Percentiles rank a stretch among this genome's conserved stretches.
These are phyloP conservation scores for Eulemur mongoz DNA, from an alignment of 2,797 vertebrate species.

Conservation along the genomic window DNA sequence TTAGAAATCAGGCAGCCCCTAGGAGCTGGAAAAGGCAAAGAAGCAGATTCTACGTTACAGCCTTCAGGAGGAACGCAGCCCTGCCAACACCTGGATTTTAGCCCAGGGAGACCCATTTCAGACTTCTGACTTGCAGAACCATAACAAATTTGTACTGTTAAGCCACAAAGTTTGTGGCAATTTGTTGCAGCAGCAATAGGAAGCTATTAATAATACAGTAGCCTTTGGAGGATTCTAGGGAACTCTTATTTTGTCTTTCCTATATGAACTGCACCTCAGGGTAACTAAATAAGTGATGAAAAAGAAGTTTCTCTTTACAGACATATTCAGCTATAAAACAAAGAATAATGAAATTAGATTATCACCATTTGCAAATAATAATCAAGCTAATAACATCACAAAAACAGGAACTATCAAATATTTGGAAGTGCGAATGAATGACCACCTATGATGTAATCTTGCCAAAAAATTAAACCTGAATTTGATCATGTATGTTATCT, in stretches of 20 bases:
- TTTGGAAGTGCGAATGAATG: neutral
- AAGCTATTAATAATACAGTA: neutral
- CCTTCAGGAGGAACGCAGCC: neutral
- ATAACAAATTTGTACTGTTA: neutral
- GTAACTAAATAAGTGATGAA: neutral
- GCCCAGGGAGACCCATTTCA: neutral
- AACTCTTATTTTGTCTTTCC: neutral
- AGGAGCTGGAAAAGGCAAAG: neutral
- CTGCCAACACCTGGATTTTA: neutral
- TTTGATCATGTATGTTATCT: neutral
- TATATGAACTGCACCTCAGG: neutral
- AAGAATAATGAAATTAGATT: slow-evolving; percentile 16
- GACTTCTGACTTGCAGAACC: neutral
- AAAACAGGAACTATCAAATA: neutral
- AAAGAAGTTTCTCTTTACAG: neutral
- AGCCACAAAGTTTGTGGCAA: neutral
- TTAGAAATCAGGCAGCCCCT: neutral
- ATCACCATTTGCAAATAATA: neutral
- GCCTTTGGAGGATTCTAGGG: neutral
- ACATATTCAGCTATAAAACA: neutral
- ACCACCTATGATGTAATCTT: neutral
- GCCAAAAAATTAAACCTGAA: neutral
- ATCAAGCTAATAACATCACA: neutral
- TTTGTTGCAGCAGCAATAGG: neutral
- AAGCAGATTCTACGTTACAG: neutral